Evolutionary conservation across 2,797 vertebrate species (phyloP).

Genomic region (Pipistrellus pygmaeus): DNA sequence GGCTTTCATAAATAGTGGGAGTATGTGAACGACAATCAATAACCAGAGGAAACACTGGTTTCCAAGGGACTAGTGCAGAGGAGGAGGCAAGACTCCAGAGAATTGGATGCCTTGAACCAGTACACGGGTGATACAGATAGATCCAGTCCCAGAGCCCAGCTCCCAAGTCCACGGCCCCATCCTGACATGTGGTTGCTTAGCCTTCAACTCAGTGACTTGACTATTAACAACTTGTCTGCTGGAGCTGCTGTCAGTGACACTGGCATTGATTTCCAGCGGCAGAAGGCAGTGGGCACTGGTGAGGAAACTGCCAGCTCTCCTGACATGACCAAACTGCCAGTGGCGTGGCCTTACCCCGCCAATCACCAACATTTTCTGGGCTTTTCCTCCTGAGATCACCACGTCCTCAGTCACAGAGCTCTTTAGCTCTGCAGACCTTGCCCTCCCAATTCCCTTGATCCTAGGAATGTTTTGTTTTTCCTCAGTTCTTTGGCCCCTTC

Average conservation of each 20-base stretch:
- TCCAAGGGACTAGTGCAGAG: background rate
- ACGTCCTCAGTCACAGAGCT: background rate
- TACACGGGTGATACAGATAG: too few relatives aligned
- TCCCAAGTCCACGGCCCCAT: background rate
- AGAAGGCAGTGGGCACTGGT: background rate
- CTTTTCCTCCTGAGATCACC: background rate
- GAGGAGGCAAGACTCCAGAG: background rate
- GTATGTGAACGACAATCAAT: background rate
- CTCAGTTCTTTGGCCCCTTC: background rate
- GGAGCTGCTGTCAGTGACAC: background rate
- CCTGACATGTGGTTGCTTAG: background rate
- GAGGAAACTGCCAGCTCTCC: background rate
- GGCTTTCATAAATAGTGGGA: background rate
- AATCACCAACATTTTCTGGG: background rate
- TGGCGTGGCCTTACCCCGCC: background rate
- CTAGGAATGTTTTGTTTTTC: background rate
- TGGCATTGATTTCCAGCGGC: background rate
- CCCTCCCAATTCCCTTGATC: background rate
- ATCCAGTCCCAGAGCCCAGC: background rate
- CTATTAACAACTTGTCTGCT: background rate
- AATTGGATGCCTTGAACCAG: background rate
- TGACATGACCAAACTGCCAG: background rate
- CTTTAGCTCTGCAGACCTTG: background rate
- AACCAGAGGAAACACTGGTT: background rate
- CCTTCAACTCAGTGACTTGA: background rate